phyloP scores from a whole-genome alignment of 2,888 invertebrate genomes.

The Patella depressa region DNA sequence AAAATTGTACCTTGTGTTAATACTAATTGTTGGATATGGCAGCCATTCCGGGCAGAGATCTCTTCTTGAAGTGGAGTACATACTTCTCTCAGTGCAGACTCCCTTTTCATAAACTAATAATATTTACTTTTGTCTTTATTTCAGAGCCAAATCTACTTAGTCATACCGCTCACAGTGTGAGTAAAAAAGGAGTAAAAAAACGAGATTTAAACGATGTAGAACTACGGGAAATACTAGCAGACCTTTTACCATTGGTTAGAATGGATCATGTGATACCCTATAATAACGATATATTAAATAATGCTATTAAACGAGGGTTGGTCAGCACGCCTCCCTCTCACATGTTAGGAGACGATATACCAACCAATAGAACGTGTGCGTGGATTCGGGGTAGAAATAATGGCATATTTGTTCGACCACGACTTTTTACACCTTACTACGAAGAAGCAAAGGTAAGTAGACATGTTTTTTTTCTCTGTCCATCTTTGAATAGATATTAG shows the following conservation, averaged over 20 bases:
- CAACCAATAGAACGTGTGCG: conserved; percentile 51
- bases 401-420: conserved; percentile 79
- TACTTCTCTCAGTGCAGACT: background rate
- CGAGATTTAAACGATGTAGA: conserved; percentile 87
- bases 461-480: too few relatives aligned
- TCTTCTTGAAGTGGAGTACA: too few relatives aligned
- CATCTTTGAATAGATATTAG: too few relatives aligned
- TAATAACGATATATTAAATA: conserved; percentile 75
- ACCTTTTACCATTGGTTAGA: conserved; percentile 86
- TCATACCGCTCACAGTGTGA: conserved; percentile 92
- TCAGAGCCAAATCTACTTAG: conserved; percentile 90
- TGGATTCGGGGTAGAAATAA: conserved; percentile 70
- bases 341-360: conserved; percentile 81
- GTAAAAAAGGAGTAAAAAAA: conserved; percentile 86
- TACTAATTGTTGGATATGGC: too few relatives aligned
- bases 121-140: conserved; percentile 26
- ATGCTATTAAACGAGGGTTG: conserved; percentile 80
- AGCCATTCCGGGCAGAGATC: too few relatives aligned
- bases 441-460: conserved; percentile 87
- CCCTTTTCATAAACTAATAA: background rate
- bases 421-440: conserved; percentile 94
- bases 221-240: conserved; percentile 86
- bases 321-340: conserved; percentile 87
- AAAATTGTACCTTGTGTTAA: too few relatives aligned
- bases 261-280: conserved; percentile 91